These are phyloP conservation scores for Ceratosolen solmsi DNA, from an alignment of 1,140 invertebrate genomes.

Conservation along the genomic window DNA sequence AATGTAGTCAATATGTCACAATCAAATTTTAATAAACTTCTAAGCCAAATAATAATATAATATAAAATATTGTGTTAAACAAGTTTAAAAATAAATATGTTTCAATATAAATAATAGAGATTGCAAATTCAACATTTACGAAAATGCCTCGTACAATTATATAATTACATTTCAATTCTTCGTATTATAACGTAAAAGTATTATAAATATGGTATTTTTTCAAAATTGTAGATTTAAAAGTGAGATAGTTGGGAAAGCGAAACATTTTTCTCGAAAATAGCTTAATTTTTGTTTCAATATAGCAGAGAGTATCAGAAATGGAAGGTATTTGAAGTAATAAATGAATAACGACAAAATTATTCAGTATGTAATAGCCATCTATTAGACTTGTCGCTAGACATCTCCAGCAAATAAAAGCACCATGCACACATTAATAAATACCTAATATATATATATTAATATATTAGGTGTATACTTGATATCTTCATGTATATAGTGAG, in stretches of 20 bases:
- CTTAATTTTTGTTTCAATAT: neutral
- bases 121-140: no score
- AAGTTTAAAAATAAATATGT: no score
- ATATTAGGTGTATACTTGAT: slow-evolving; percentile 58
- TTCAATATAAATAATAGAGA: no score
- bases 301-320: slow-evolving; percentile 58
- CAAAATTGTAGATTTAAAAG: no score
- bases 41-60: no score
- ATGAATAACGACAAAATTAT: slow-evolving; percentile 57
- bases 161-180: no score
- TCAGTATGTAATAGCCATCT: slow-evolving; percentile 51
- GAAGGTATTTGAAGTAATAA: slow-evolving; percentile 56
- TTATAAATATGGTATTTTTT: no score
- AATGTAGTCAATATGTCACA: no score
- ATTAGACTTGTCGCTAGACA: slow-evolving; percentile 61
- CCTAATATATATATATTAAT: slow-evolving; percentile 52
- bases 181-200: no score
- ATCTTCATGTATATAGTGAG: slow-evolving; percentile 66
- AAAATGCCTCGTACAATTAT: no score
- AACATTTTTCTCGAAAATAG: slow-evolving; percentile 43
- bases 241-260: neutral
- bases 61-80: no score
- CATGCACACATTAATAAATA: slow-evolving; percentile 66
- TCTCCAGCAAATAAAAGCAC: slow-evolving; percentile 66
- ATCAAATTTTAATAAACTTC: no score